Evolutionary conservation across 2,888 invertebrate species (phyloP), one percentile per base, ranked within the genome.

Genomic region (Cataglyphis rosenhaueri): DNA sequence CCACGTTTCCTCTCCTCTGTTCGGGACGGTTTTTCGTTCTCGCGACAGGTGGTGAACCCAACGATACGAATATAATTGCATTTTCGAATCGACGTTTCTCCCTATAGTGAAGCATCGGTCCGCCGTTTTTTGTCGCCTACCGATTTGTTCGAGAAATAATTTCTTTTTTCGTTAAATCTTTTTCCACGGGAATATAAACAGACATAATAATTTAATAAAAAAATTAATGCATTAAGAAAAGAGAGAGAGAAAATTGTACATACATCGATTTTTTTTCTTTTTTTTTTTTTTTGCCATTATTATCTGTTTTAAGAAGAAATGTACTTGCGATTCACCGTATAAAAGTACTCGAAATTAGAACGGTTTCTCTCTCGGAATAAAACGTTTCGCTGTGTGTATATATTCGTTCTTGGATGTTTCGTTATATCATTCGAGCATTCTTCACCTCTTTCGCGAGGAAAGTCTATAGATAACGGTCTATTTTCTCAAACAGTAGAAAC

Each of bases 51-150:
- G 90, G 87, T 83, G 82, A 70, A 59, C 32, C 25, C 61, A 83
- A 83, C 85, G 83, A 88, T 89, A 89, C 90, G 91, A 88, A 88
- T 85, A 92, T 92, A 92, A 92, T 92, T 92, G 91, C 87, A 88
- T 92, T 92, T 90, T 90, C 82, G 83, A 90, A 92, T 89, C 79
- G 84, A 86, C 88, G 66, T 87, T 86, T 86, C 65, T 44, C 55
- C 48, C 44, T 61, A 62, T 64, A 70, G 38, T 21, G 75, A 61
- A 82, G 64, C 73, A 85, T 83, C 62, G 79, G 81, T 88, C 79
- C 83, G 9, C 41, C 71, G 82, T 75, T 86, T 87, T 86, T 89
- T 83, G 62, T 44, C 83, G n/a, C 41, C 83, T 85, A 61, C 82
- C 73, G 81, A 83, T 68, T 32, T 66, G 68, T 83, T 74, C 57